Conservation (phyloP, 1,140 invertebrate species). For the Philopotamus ludificatus region DNA sequence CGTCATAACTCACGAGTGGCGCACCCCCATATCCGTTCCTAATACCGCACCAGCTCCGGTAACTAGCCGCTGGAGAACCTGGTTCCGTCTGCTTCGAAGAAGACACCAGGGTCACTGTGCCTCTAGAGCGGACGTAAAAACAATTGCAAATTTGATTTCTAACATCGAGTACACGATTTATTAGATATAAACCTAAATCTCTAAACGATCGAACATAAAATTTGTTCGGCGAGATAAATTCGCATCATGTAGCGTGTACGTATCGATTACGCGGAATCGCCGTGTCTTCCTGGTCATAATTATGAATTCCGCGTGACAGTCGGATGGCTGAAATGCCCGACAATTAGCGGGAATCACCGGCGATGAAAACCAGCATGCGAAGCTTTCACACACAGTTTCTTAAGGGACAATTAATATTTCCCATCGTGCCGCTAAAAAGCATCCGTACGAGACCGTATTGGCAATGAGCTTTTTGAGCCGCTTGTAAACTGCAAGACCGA, state of each 20-base stretch:
- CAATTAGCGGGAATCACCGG: conserved; percentile 26
- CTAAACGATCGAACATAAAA: background rate
- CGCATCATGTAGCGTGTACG: too few species aligned
- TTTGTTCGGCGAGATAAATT: too few species aligned
- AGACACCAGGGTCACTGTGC: conserved; percentile 11
- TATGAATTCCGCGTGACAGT: background rate
- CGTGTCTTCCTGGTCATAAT: background rate
- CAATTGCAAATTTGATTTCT: background rate
- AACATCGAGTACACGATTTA: background rate
- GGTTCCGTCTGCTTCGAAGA: conserved; percentile 15
- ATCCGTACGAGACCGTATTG: conserved; percentile 17
- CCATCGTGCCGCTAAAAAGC: conserved; percentile 19
- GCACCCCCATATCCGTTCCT: conserved; percentile 16
- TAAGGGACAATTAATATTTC: conserved; percentile 34
- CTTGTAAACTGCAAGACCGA: background rate
- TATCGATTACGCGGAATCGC: too few species aligned
- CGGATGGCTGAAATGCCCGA: conserved; percentile 1
- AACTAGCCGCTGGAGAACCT: background rate
- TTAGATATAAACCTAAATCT: background rate
- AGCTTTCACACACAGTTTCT: conserved; percentile 23
- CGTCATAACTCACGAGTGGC: background rate
- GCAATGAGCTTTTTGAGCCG: conserved; percentile 16
- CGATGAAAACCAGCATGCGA: background rate
- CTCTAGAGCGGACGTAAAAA: conserved; percentile 9
- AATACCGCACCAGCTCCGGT: background rate